Evolutionary conservation across 2,888 invertebrate genomes (phyloP).

Genomic region (Pristionchus maxplancki): DNA sequence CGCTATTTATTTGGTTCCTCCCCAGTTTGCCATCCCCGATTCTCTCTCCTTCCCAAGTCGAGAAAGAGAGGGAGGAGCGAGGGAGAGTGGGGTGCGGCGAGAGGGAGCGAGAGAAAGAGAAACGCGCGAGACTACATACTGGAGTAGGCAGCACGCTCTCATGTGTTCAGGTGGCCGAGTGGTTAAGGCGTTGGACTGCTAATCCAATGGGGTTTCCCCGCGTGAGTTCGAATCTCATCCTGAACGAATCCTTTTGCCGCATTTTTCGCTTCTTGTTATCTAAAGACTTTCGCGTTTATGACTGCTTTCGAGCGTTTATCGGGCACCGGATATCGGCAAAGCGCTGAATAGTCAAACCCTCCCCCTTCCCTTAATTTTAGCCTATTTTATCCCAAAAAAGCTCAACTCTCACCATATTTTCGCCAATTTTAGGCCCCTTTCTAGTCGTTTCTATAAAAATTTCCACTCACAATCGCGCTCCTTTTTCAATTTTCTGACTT

Average conservation of each 20-base stretch:
- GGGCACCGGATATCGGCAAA: too few species aligned
- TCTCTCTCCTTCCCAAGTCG: background rate
- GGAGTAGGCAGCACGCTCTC: slow-evolving; percentile 3
- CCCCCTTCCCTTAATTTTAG: too few species aligned
- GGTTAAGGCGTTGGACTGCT: slow-evolving; percentile 78
- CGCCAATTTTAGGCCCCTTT: too few species aligned
- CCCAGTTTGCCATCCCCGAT: background rate
- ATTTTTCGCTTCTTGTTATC: slow-evolving; percentile 50
- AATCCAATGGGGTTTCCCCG: slow-evolving; percentile 77
- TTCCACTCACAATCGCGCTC: too few species aligned
- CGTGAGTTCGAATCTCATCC: slow-evolving; percentile 77
- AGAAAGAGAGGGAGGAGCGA: background rate
- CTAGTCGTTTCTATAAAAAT: too few species aligned
- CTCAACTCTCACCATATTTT: too few species aligned
- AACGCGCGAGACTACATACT: slow-evolving; percentile 39
- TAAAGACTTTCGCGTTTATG: background rate
- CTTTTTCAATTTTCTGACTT: too few species aligned
- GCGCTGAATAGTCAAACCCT: too few species aligned
- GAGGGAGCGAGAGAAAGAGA: background rate
- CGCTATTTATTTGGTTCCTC: background rate
- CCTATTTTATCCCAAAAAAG: too few species aligned
- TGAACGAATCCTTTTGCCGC: slow-evolving; percentile 59
- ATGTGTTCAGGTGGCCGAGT: slow-evolving; percentile 76
- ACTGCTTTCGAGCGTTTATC: too few species aligned
- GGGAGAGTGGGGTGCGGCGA: background rate